These are phyloP conservation scores for Aegotheles bennettii DNA, from an alignment of 2,113 vertebrate species.

Conservation along the genomic window DNA sequence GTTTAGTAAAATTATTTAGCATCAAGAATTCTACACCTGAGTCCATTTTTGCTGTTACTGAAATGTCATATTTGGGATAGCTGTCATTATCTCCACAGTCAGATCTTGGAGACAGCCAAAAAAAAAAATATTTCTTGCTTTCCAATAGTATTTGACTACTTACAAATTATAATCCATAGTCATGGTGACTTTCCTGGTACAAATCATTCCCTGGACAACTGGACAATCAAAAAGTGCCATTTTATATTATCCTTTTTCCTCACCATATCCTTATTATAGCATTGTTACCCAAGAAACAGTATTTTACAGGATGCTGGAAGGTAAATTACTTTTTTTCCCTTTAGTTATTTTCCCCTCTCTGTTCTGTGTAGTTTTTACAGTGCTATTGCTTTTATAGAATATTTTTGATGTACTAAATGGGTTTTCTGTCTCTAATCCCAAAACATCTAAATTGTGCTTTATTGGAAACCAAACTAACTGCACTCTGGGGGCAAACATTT, in stretches of 20 bases:
- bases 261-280: background rate
- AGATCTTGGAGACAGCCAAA: background rate
- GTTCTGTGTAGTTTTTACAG: background rate
- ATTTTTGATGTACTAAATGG: background rate
- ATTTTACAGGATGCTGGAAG: background rate
- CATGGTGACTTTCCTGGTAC: background rate
- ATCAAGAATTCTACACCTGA: background rate
- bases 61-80: background rate
- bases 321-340: background rate
- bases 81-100: background rate
- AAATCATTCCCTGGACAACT: background rate
- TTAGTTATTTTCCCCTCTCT: background rate
- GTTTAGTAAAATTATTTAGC: background rate
- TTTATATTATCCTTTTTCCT: background rate
- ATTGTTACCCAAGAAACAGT: background rate
- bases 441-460: conserved; percentile 27
- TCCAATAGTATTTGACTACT: background rate
- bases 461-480: conserved; percentile 37
- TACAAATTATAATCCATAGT: background rate
- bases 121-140: background rate
- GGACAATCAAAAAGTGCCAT: background rate
- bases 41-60: background rate
- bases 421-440: background rate
- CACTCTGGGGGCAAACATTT: conserved; percentile 19
- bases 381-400: background rate